These are phyloP conservation scores for Apis cerana DNA, from an alignment of 1,140 invertebrate genomes.

Conservation along the genomic window DNA sequence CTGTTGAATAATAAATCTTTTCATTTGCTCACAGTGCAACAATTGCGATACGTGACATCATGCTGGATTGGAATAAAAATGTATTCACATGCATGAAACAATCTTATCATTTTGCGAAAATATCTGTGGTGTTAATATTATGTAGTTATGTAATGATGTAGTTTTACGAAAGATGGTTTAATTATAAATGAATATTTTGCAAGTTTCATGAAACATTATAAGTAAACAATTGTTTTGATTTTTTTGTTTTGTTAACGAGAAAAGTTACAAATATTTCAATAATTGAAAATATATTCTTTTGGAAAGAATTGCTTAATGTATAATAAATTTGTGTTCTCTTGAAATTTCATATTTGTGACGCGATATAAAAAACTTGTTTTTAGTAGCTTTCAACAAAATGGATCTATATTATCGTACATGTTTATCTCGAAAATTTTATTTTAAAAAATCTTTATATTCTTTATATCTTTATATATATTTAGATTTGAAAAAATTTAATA, in stretches of 20 bases:
- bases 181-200: background rate
- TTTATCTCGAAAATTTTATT: background rate
- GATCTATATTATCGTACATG: background rate
- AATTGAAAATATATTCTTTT: background rate
- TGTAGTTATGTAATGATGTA: no score
- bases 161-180: background rate
- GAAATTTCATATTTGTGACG: background rate
- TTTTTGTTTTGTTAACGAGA: background rate
- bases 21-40: background rate
- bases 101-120: background rate
- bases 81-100: no score
- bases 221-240: background rate
- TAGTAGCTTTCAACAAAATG: no score
- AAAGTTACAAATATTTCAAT: background rate
- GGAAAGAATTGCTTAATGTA: background rate
- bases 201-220: background rate
- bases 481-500: no score
- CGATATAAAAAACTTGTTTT: background rate
- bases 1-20: slow-evolving; percentile 32
- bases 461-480: no score
- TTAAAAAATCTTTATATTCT: no score
- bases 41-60: background rate
- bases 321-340: background rate
- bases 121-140: background rate
- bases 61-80: slow-evolving; percentile 13